Conservation (phyloP, 2,888 invertebrate genomes). For the Lymantria monacha region DNA sequence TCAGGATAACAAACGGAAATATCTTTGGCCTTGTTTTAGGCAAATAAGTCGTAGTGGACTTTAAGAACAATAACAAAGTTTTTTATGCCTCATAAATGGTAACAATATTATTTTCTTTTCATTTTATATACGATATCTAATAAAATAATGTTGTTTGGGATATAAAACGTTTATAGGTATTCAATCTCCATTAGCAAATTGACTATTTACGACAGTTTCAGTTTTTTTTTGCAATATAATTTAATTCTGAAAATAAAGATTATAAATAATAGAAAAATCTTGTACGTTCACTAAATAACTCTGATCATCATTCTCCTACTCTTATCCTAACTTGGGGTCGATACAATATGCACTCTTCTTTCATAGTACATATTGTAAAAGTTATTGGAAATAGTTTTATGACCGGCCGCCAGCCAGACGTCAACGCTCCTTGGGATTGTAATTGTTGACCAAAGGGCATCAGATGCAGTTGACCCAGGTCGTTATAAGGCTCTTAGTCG, state of each 20-base stretch:
- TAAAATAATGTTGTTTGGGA: not conserved
- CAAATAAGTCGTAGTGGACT: not conserved
- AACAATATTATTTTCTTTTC: not conserved
- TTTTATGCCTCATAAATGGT: conserved; percentile 25
- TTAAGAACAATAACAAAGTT: not conserved
- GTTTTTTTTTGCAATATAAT: not conserved
- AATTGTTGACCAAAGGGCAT: too few species aligned
- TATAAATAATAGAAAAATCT: too few species aligned
- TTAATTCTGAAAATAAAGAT: not conserved
- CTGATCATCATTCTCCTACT: too few species aligned
- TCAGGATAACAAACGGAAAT: not conserved
- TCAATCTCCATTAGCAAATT: conserved; percentile 11
- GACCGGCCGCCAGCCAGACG: too few species aligned
- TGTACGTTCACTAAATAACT: too few species aligned
- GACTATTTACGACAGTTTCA: not conserved
- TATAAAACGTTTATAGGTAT: not conserved
- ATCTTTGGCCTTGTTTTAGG: not conserved
- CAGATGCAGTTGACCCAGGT: too few species aligned
- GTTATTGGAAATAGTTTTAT: too few species aligned
- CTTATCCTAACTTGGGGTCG: too few species aligned
- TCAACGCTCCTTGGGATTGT: too few species aligned
- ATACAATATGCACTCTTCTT: too few species aligned
- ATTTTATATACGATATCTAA: not conserved
- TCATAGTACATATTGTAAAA: too few species aligned
- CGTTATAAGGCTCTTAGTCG: too few species aligned